Evolutionary conservation across 1,140 invertebrate genomes (phyloP).

Genomic region (Oreohelix idahoensis): DNA sequence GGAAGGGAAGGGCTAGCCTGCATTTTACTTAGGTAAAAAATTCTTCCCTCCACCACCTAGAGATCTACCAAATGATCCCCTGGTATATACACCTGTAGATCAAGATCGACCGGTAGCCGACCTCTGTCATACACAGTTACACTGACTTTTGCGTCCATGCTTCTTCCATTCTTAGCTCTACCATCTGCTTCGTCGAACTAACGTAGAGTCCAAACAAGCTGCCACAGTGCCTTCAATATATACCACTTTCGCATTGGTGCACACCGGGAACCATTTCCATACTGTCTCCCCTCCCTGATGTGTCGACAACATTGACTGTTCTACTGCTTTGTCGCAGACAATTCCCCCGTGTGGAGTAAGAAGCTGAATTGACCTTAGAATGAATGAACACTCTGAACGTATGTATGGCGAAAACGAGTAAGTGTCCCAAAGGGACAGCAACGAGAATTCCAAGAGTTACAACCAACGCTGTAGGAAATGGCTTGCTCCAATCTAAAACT

Average conservation of each 20-base stretch:
- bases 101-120: too few relatives aligned
- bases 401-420: slow-evolving; percentile 21
- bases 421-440: slow-evolving; percentile 12
- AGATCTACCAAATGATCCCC: too few relatives aligned
- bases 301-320: background rate
- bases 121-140: too few relatives aligned
- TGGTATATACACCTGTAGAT: too few relatives aligned
- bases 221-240: too few relatives aligned
- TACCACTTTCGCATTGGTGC: slow-evolving; percentile 72
- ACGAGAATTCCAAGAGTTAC: slow-evolving; percentile 2
- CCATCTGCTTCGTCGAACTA: too few relatives aligned
- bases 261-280: background rate
- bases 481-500: slow-evolving; percentile 61
- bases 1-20: too few relatives aligned
- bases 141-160: too few relatives aligned
- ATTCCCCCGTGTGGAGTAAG: background rate
- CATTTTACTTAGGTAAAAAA: too few relatives aligned
- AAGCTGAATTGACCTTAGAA: background rate
- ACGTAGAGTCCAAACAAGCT: too few relatives aligned
- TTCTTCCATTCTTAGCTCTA: too few relatives aligned
- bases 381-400: slow-evolving; percentile 16
- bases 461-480: slow-evolving; percentile 11
- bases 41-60: too few relatives aligned
- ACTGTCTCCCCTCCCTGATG: background rate
- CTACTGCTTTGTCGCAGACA: background rate